phyloP scores from a whole-genome alignment of 2,888 invertebrate species.

The Trachelus iudaicus region DNA sequence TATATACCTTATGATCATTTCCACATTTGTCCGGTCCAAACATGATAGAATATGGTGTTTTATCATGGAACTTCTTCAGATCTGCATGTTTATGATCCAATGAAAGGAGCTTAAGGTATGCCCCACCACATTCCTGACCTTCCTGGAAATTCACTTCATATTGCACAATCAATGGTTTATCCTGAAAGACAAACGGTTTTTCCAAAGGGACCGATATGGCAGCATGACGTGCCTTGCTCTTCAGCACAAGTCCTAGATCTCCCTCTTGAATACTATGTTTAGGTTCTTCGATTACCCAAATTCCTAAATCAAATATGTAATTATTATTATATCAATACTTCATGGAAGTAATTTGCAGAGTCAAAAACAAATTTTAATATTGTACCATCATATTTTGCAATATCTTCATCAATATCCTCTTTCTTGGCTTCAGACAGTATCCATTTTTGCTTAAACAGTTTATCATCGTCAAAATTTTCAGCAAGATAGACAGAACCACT shows the following conservation, averaged over 20 bases:
- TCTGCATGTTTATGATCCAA: constrained; percentile 76
- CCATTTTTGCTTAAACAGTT: constrained; percentile 83
- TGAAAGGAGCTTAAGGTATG: constrained; percentile 93
- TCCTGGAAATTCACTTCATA: constrained; percentile 95
- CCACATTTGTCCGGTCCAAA: constrained; percentile 99
- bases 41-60: constrained; percentile 98
- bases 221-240: constrained; percentile 96
- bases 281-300: constrained; percentile 80
- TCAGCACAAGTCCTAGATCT: constrained; percentile 89
- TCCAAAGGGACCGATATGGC: constrained; percentile 86
- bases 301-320: constrained; percentile 60
- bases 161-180: constrained; percentile 89
- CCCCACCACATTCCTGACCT: constrained; percentile 98
- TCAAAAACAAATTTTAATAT: background rate
- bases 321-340: constrained; percentile 4
- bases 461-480: constrained; percentile 87
- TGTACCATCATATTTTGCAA: constrained; percentile 93
- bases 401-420: constrained; percentile 85
- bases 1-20: constrained; percentile 90
- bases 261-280: constrained; percentile 81
- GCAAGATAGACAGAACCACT: constrained; percentile 76
- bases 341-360: background rate
- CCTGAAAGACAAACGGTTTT: constrained; percentile 84
- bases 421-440: constrained; percentile 91
- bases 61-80: constrained; percentile 89